Base-by-base conservation (phyloP, 2,888 invertebrate genomes). In the Ametastegia equiseti region DNA sequence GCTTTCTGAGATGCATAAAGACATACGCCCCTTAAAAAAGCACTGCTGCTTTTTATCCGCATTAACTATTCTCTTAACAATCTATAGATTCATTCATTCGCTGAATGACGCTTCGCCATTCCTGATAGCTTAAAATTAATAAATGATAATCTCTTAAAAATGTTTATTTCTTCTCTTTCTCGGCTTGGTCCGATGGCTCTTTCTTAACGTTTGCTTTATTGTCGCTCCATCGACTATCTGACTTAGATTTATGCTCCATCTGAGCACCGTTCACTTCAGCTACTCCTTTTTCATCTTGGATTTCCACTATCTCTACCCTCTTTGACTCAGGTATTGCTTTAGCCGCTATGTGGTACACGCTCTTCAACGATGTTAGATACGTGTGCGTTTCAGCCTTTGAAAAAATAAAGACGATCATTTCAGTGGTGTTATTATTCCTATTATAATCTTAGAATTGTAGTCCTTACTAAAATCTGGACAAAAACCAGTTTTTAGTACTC, bases 361-460 rank as follows among this genome's bases (percentile, higher is more conserved):
- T 92, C 83, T 91, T 94, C 84, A 96, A 90, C 1, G 95, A 94
- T 19, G 94, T 93, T 89, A 95, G 94, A 92, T 95, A 96, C 87
- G 94, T 93, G 89, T 95, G 95, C 0, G 95, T 94, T 87, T 95
- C 95, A 13, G 94, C 94, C 95, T 96, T 92, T n/a, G 91, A 88
- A 33, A 81, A 57, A n/a, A n/a, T n/a, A n/a, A n/a, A n/a, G n/a
- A n/a, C n/a, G n/a, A n/a, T n/a, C n/a, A n/a, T n/a, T n/a, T n/a
- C n/a, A n/a, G n/a, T n/a, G n/a, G n/a, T n/a, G n/a, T n/a, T n/a
- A n/a, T n/a, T n/a, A n/a, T n/a, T n/a, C n/a, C n/a, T n/a, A n/a
- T n/a, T n/a, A n/a, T n/a, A n/a, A n/a, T n/a, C n/a, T n/a, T n/a
- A n/a, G n/a, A n/a, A n/a, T n/a, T n/a, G n/a, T n/a, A n/a, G n/a